Base-by-base conservation (phyloP, 2,888 invertebrate species). In the Timandra comae region DNA sequence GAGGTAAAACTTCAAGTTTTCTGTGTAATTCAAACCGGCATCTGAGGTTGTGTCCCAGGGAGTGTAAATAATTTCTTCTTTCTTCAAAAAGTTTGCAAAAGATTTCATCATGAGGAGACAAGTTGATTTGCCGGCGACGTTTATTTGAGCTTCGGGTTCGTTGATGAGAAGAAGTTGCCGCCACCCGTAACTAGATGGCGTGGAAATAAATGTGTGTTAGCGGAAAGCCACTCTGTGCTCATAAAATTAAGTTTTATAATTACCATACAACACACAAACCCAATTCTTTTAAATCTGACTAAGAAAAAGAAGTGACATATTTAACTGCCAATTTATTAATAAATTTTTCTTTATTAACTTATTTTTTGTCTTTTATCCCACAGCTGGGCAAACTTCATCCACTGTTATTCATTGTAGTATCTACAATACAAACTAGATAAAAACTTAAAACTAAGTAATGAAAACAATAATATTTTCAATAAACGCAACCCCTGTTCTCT, bases 101-200 rank as follows among this genome's bases (percentile, higher is more conserved):
- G 91, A 89, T 46, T 90, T 89, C 88, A 92, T 91, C 79, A 91
- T 90, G 39, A 94, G 87, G 42, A 91, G 90, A 59, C 95, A 95
- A 12, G 93, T 91, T 13, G 89, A 88, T 30, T 87, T 88, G 2
- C 93, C 93, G 11, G 89, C 91, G 3, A 92, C 85, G 55, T 90
- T 87, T 10, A 87, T 72, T 59, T 92, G 90, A 0, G 91, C 91
- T 41, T 90, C 86, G 11, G 90, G 90, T 55, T 93, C 91, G 65
- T 91, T 94, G 66, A 95, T 86, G 41, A 94, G 80, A 35, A 91
- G 88, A 12, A 92, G 79, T 66, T 90, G 91, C 38, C 73, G 82
- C 93, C 93, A 94, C 22, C 85, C 56, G 73, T 88, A 90, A 43
- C 93, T 93, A 80, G 80, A 79, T 74, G 80, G 75, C 71, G 78